Base-by-base conservation (phyloP, 2,113 vertebrate genomes). In the Syrmaticus mikado region DNA sequence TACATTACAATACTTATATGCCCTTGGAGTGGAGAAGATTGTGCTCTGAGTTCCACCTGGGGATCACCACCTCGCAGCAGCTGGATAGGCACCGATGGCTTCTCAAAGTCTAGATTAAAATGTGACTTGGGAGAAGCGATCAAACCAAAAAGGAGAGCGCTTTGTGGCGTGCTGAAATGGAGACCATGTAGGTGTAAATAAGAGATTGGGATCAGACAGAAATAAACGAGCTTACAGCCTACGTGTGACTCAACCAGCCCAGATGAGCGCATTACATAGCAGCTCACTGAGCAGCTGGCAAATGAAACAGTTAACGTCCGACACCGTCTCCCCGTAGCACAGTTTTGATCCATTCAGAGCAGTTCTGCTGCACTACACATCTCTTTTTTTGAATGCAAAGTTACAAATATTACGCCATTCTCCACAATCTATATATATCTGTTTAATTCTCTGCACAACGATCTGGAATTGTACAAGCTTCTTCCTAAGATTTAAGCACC, bases 1-100 rank as follows among this genome's bases (percentile, higher is more conserved):
- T 94, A 92, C 74, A 90, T 90, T 92, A 94, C 67, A 92, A 86
- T 82, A 86, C 43, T 92, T 70, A 65, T 73, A 86, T 89, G 94
- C 55, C 97, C 96, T 94, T 71, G 90, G 6, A 34, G n/a, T 52
- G 36, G 60, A n/a, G 88, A 48, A 68, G 75, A 82, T 5, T 6
- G 20, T 46, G 60, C 55, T 66, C 38, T 0, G 2, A 11, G 78
- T 25, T 36, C 10, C 18, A 0, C 66, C 57, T 8, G 21, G 85
- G 77, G 41, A 76, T 36, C 28, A 2, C 34, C 4, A 8, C 46
- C 36, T 41, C 36, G 6, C 72, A 45, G 61, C 21, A 36, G 71
- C 55, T 30, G 73, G 74, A 32, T 1, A 53, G 58, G 83, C 15
- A 64, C 24, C 65, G 62, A 58, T 2, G 12, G 45, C 55, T 45